Conservation (phyloP, 2,888 invertebrate genomes). For the Parapristionchus giblindavisi region DNA sequence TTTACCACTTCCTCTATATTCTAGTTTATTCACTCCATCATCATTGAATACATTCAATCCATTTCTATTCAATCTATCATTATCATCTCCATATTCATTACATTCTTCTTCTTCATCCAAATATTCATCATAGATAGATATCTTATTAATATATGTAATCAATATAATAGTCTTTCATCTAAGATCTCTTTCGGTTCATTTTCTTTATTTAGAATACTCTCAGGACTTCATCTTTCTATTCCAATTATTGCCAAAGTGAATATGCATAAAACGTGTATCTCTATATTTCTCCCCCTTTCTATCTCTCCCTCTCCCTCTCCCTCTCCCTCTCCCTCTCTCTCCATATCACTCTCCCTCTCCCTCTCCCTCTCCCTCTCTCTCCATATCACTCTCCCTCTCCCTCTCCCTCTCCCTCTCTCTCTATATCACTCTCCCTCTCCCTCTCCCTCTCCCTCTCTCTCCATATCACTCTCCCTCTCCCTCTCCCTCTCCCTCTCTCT, state of each 20-base stretch:
- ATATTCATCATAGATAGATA: too few species aligned
- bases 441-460: conserved; percentile 20
- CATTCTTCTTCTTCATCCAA: not conserved
- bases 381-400: not conserved
- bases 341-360: not conserved
- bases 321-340: not conserved
- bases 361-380: not conserved
- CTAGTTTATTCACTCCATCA: conserved; percentile 10
- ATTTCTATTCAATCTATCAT: not conserved
- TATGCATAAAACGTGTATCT: too few species aligned
- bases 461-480: not conserved
- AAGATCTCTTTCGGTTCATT: too few species aligned
- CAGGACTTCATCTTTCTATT: too few species aligned
- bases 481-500: not conserved
- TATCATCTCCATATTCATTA: not conserved
- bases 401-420: conserved; percentile 32
- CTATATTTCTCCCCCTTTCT: not conserved
- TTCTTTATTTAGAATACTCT: too few species aligned
- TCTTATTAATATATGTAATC: too few species aligned
- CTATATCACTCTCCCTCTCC: conserved; percentile 20
- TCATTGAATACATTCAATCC: conserved; percentile 16
- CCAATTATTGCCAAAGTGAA: too few species aligned
- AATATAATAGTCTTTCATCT: too few species aligned
- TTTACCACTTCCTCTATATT: conserved; percentile 11
- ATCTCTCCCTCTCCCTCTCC: not conserved